These are phyloP conservation scores for Sinodicranocentrus sp. DNA, from an alignment of 2,888 invertebrate genomes.

Conservation along the genomic window DNA sequence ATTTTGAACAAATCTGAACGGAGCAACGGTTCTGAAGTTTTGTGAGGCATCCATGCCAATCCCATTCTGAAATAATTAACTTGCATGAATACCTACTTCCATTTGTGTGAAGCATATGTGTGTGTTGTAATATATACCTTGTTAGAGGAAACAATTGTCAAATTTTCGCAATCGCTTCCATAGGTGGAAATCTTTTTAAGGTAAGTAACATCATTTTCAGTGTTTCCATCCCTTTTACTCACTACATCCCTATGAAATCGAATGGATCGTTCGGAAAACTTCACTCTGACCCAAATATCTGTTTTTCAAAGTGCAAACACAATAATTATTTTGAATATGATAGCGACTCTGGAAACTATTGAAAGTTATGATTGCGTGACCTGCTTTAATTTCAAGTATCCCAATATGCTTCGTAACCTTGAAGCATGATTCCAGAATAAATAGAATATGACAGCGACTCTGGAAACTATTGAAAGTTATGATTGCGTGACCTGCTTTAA, in stretches of 20 bases:
- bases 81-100: too few species aligned
- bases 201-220: conserved; percentile 10
- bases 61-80: not conserved
- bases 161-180: conserved; percentile 1
- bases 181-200: not conserved
- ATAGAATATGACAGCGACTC: too few species aligned
- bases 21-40: not conserved
- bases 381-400: not conserved
- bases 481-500: not conserved
- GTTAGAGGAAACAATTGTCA: conserved; percentile 1
- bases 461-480: too few species aligned
- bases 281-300: conserved; percentile 44
- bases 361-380: not conserved
- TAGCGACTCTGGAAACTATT: too few species aligned
- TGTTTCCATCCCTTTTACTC: not conserved
- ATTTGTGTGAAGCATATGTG: too few species aligned
- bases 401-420: too few species aligned
- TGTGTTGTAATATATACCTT: not conserved
- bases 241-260: conserved; percentile 11
- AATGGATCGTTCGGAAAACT: conserved; percentile 24
- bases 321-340: too few species aligned
- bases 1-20: conserved; percentile 25
- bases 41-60: conserved; percentile 42
- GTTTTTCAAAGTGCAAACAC: too few species aligned
- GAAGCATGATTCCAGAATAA: conserved; percentile 32